phyloP scores from a whole-genome alignment of 92 coral and sea anemone species.

The Scolanthus callimorphus region DNA sequence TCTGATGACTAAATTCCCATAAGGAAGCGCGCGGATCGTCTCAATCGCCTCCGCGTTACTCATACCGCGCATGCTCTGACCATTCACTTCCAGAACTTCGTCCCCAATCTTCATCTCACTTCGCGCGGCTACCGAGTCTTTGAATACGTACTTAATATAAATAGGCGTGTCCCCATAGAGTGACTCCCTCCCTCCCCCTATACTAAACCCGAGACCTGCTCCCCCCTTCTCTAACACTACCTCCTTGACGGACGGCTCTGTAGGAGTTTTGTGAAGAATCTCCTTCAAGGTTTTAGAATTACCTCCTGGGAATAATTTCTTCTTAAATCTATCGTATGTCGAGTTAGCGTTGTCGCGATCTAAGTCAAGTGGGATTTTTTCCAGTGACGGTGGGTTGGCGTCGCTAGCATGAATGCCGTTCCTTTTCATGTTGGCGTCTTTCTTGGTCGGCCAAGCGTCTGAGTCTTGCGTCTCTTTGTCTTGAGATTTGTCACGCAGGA shows the following conservation, averaged over 20 bases:
- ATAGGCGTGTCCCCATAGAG: constrained; percentile 96
- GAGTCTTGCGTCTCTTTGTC: constrained; percentile 38
- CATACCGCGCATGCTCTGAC: constrained; percentile 78
- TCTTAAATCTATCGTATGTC: constrained; percentile 71
- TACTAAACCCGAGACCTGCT: constrained; percentile 88
- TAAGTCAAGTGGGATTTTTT: constrained; percentile 56
- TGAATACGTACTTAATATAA: constrained; percentile 79
- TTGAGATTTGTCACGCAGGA: constrained; percentile 46
- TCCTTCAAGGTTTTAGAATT: constrained; percentile 63
- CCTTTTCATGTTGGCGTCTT: constrained; percentile 54
- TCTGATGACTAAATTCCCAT: constrained; percentile 29
- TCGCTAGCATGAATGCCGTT: constrained; percentile 19
- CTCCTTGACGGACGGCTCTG: constrained; percentile 64
- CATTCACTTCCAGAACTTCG: constrained; percentile 93
- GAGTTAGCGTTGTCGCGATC: constrained; percentile 45
- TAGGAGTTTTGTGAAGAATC: constrained; percentile 51
- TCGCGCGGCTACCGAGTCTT: constrained; percentile 64
- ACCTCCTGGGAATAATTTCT: constrained; percentile 65
- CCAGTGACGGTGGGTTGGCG: constrained; percentile 37
- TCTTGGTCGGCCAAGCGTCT: constrained; percentile 90
- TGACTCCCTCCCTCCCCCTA: constrained; percentile 94
- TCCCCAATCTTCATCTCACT: constrained; percentile 82
- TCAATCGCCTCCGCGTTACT: constrained; percentile 85
- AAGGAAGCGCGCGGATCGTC: constrained; percentile 73
- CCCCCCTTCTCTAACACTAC: constrained; percentile 77